Percentiles rank a stretch among this genome's conserved stretches.
phyloP scores from a whole-genome alignment of 2,113 vertebrate species.

The Chascanopsetta lugubris region DNA sequence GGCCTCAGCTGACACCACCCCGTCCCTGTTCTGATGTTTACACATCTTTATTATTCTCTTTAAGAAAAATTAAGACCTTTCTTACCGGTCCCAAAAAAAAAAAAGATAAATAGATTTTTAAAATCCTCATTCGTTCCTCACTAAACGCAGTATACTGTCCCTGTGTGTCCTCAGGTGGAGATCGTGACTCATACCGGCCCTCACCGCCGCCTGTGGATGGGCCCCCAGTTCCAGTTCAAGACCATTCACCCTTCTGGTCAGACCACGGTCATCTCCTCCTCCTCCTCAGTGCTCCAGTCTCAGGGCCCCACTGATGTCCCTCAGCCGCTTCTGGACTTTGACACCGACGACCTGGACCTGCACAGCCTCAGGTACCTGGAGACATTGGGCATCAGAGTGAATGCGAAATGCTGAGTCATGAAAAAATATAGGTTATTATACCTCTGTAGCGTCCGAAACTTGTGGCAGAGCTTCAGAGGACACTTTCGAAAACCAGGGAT shows the following conservation, averaged over 20 bases:
- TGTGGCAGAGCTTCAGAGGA: too few relatives aligned
- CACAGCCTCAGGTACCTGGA: constrained; percentile 91
- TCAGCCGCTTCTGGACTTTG: constrained; percentile 95
- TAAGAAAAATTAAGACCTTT: too few relatives aligned
- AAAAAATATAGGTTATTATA: too few relatives aligned
- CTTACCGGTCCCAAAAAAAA: too few relatives aligned
- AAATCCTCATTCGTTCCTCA: too few relatives aligned
- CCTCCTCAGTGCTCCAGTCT: constrained; percentile 96
- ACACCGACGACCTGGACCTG: constrained; percentile 95
- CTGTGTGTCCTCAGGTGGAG: constrained; percentile 87
- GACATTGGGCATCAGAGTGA: neutral
- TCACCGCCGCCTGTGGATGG: constrained; percentile 97
- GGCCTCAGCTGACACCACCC: neutral
- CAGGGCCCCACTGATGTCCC: constrained; percentile 92
- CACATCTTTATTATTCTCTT: too few relatives aligned
- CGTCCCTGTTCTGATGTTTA: neutral
- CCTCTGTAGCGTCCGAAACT: too few relatives aligned
- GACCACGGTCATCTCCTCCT: constrained; percentile 97
- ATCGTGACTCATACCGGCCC: constrained; percentile 98
- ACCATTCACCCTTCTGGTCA: constrained; percentile 98
- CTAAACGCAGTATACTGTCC: too few relatives aligned
- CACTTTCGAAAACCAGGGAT: neutral
- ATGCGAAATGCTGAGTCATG: too few relatives aligned
- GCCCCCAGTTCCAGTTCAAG: constrained; percentile 99
- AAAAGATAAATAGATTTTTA: too few relatives aligned